Percentiles rank a stretch among this genome's conserved stretches.
These are phyloP conservation scores for Drosophila vallismaia DNA, from an alignment of 2,888 invertebrate genomes.

Conservation along the genomic window DNA sequence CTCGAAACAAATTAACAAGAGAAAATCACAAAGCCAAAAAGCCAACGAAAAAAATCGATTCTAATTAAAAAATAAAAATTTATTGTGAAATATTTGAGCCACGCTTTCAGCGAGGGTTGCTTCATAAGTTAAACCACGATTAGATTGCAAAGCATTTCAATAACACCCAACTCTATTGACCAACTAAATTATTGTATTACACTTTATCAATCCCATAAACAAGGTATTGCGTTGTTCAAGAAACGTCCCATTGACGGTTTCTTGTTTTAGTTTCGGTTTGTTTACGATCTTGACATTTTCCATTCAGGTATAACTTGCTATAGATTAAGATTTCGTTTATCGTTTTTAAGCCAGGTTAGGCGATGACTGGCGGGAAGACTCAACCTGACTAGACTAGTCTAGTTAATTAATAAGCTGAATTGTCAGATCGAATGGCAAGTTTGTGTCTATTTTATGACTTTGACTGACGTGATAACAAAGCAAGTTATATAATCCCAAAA, in stretches of 20 bases:
- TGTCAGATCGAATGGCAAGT: conserved; percentile 31
- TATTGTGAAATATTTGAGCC: conserved; percentile 32
- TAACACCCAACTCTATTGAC: not conserved
- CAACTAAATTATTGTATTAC: not conserved
- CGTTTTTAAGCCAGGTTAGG: conserved; percentile 6
- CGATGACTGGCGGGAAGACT: conserved; percentile 20
- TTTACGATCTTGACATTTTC: conserved; percentile 71
- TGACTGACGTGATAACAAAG: conserved; percentile 32
- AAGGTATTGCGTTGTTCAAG: not conserved
- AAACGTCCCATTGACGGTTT: not conserved
- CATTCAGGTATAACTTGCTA: conserved; percentile 64
- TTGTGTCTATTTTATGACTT: conserved; percentile 39
- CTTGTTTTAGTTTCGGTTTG: conserved; percentile 22
- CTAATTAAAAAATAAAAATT: conserved; percentile 44
- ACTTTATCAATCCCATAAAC: not conserved
- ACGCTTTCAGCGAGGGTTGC: conserved; percentile 25
- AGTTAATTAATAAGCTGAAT: conserved; percentile 51
- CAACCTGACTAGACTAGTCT: conserved; percentile 37
- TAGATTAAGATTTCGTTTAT: conserved; percentile 46
- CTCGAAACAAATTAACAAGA: conserved; percentile 41
- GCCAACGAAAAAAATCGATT: conserved; percentile 22
- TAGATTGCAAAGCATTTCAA: conserved; percentile 5
- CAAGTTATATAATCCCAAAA: conserved; percentile 24
- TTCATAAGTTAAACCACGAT: conserved; percentile 4
- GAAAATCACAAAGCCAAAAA: conserved; percentile 14